Evolutionary conservation across 2,888 invertebrate species (phyloP), one percentile per base, ranked within the genome.

Genomic region (Heteropelma amictum): DNA sequence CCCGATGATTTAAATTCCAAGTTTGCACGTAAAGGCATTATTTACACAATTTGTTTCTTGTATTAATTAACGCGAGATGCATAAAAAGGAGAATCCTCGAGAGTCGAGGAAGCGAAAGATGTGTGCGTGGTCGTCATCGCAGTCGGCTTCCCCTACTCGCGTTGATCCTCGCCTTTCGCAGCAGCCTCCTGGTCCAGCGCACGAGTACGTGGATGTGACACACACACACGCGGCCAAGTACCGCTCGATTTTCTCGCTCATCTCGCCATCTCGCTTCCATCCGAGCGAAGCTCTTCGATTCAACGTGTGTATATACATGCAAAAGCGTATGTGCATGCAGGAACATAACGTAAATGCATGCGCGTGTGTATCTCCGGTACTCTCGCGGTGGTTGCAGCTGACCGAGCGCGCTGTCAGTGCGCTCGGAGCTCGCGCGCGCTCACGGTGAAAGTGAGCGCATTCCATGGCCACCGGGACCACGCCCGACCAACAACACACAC

Each of bases 391-490:
- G 64, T 38, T 45, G 56, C 61, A 23, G 72, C 72, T 68, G 58
- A 68, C 68, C 68, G 68, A 60, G 51, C 58, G 58, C 51, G 54
- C 58, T 63, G 72, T 76, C 77, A 76, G 79, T 77, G 79, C 79
- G 56, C 83, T 78, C 72, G 77, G 80, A 76, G 80, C 79, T 83
- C 82, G 82, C 84, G 81, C 78, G 81, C 80, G 83, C 81, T 82
- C 84, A 80, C 83, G 87, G 88, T 88, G 88, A 88, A 88, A 88
- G 88, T 88, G 88, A 88, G 88, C 88, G 88, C 88, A 88, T 88
- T 88, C 88, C 88, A 88, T 87, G 88, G 88, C 87, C 88, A 87
- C 86, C 83, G 85, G 85, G 88, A 87, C 88, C 88, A 88, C 88
- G 88, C 88, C 88, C 88, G 87, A 88, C 83, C 84, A 84, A 85